These are phyloP conservation scores for Junonia oenone DNA, from an alignment of 2,888 invertebrate species.

Conservation along the genomic window DNA sequence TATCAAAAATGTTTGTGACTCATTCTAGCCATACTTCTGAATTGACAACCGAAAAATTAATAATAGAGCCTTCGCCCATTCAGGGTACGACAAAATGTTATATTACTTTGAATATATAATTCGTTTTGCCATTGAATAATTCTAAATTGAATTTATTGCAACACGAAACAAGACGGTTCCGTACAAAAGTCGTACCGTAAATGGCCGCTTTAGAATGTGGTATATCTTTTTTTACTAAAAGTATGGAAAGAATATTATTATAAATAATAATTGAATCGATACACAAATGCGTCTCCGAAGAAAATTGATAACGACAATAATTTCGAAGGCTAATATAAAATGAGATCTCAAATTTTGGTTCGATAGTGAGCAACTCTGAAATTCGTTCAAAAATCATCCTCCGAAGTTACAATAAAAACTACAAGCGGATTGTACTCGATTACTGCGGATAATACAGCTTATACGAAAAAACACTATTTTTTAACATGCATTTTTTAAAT, in stretches of 20 bases:
- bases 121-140: too few relatives aligned
- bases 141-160: too few relatives aligned
- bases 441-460: conserved; percentile 50
- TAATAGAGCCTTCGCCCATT: background rate
- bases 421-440: conserved; percentile 65
- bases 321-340: conserved; percentile 44
- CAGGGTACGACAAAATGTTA: too few relatives aligned
- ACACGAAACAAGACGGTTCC: too few relatives aligned
- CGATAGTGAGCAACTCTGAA: conserved; percentile 67
- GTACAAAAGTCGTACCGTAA: background rate
- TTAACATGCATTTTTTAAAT: conserved; percentile 52
- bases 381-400: conserved; percentile 61
- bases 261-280: background rate
- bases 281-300: background rate
- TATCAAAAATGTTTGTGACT: background rate
- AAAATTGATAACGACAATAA: background rate
- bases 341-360: conserved; percentile 76
- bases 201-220: background rate
- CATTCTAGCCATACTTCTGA: conserved; percentile 14
- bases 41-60: background rate
- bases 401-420: conserved; percentile 43
- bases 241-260: background rate
- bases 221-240: background rate
- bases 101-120: too few relatives aligned
- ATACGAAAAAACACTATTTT: conserved; percentile 44